Percentiles rank a stretch among this genome's conserved stretches.
Evolutionary conservation across 2,797 vertebrate genomes (phyloP).

Genomic region (Nannoperca obscura): DNA sequence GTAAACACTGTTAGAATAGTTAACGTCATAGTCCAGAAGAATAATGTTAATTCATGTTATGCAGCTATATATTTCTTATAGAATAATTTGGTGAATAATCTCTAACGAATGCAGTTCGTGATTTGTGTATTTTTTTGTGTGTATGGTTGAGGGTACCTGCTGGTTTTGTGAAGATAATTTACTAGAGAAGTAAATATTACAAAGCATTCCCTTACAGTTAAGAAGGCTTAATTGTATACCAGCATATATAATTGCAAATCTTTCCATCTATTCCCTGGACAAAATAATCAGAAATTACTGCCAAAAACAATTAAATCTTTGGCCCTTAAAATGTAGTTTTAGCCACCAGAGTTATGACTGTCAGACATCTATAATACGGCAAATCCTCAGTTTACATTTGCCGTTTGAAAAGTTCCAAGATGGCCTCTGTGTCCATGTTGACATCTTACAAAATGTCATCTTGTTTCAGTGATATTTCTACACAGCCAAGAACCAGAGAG

Average conservation of each 20-base stretch:
- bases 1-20: no score
- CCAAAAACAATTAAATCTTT: background rate
- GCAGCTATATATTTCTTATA: no score
- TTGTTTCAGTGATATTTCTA: conserved; percentile 1
- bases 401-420: conserved; percentile 2
- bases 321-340: background rate
- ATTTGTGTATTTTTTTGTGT: no score
- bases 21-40: no score
- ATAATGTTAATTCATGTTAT: no score
- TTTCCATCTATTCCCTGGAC: background rate
- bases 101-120: no score
- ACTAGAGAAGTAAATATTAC: background rate
- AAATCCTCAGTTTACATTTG: background rate
- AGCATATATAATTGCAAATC: background rate
- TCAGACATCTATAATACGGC: background rate
- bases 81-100: no score
- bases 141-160: background rate
- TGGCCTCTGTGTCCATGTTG: background rate
- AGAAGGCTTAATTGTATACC: no score
- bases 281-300: background rate
- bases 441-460: conserved; percentile 28
- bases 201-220: background rate
- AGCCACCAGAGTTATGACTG: no score
- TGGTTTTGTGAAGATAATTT: background rate
- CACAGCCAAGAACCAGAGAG: background rate